Conservation (phyloP, 2,797 vertebrate genomes). For the Epinephelus malabaricus region DNA sequence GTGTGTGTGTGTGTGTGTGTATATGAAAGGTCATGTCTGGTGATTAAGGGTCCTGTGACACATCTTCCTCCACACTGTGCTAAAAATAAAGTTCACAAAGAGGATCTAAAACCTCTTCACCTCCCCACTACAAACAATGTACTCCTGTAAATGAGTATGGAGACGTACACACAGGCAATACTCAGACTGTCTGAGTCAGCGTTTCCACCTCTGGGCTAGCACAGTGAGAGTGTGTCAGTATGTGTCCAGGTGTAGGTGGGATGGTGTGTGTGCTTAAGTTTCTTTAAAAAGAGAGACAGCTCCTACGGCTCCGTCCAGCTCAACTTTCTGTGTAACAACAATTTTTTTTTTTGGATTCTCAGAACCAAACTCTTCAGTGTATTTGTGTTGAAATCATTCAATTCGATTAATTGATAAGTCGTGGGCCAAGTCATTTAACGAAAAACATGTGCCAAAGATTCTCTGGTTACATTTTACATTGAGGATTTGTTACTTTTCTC, state of each 20-base stretch:
- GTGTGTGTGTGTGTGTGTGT: constrained; percentile 35
- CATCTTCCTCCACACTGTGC: constrained; percentile 50
- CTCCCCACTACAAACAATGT: constrained; percentile 46
- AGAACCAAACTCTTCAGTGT: neutral
- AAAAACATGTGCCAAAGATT: neutral
- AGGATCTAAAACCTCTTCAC: constrained; percentile 61
- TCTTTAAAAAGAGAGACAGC: no score
- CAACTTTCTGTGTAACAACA: neutral
- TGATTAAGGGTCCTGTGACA: constrained; percentile 76
- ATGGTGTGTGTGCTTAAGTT: neutral
- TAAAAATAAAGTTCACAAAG: constrained; percentile 77
- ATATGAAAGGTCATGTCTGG: constrained; percentile 59
- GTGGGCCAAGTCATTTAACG: no score
- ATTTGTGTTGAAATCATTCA: neutral
- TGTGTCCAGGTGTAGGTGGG: neutral
- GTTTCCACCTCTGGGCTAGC: constrained; percentile 41
- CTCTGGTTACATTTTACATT: neutral
- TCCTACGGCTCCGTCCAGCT: neutral
- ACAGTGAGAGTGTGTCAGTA: neutral
- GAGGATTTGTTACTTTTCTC: neutral
- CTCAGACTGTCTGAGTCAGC: constrained; percentile 53
- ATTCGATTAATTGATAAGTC: neutral
- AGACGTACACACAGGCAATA: constrained; percentile 26
- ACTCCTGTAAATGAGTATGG: constrained; percentile 45
- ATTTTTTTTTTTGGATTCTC: neutral